Evolutionary conservation across 2,797 vertebrate species (phyloP), one percentile per base, ranked within the genome.

Genomic region (Phataginus tetradactyla): DNA sequence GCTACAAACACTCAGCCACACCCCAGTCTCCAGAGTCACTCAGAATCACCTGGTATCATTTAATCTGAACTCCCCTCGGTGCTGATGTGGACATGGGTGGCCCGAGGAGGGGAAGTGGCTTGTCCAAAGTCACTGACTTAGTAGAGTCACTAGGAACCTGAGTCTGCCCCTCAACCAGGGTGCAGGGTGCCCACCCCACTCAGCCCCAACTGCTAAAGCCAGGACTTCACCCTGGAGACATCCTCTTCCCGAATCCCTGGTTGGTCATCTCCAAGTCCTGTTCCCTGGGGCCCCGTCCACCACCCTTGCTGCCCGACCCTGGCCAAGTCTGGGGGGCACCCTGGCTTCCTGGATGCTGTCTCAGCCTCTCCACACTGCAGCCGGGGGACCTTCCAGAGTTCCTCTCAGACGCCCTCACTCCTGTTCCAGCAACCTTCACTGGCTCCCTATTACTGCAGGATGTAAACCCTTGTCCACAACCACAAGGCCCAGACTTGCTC

Each of bases 281-380:
- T 12, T 37, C 51, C 69, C 72, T 55, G 0, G 0, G 29, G 77
- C 39, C n/a, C 57, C 27, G 1, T 21, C 32, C 1, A 12, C 27
- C 14, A 5, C 37, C 74, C 7, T 45, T 1, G 5, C 63, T 34
- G 23, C 42, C 21, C 3, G n/a, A 61, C 37, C 61, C 59, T 2
- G 0, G 18, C 3, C 0, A 0, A 34, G 55, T 7, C 34, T 0
- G 0, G 42, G 12, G 1, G 49, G 23, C 27, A 14, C 75, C 3
- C 20, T 32, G 14, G 37, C 63, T 2, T 18, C 42, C 71, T 6
- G 20, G 18, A 23, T 1, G 11, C 17, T 8, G 11, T 23, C 20
- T 57, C 9, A 1, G 29, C 5, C 66, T 37, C 29, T 57, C 51
- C 11, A 3, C 17, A 20, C 63, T 12, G 23, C 2, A 29, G 49